Base-by-base conservation (phyloP, 1,140 invertebrate species). In the Chlorops oryzae region DNA sequence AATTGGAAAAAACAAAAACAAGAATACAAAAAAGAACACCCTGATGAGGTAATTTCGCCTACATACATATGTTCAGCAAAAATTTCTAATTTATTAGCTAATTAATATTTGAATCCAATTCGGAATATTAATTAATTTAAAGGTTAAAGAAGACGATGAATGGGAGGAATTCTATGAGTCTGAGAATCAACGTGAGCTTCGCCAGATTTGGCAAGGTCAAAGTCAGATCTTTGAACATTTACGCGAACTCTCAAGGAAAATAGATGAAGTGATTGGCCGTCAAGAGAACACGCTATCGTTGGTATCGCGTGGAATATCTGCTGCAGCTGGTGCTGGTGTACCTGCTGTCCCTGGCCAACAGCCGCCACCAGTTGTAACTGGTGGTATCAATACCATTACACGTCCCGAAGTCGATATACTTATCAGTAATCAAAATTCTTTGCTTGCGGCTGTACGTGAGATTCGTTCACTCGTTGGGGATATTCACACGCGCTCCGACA, bases 151-250 rank as follows among this genome's bases (percentile, higher is more conserved):
- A 56, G 81, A 82, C 59, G 82, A 83, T 56, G 86, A 90, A 48
- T 79, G 84, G 53, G 88, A 91, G 17, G 89, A 92, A 59, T 92
- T 88, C 84, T 96, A 86, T 75, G 92, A 97, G 75, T 83, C 82
- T 18, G 90, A 94, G 62, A 88, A 84, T 52, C 88, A 94, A 72
- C 75, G 92, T 51, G 93, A 97, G 74, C 71, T 96, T 50, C 75
- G 88, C 20, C 92, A 96, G 77, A 96, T 98, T 55, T 96, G 93
- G 76, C 80, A 88, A 57, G 91, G 90, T 1, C 90, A 96, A 64
- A 86, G 83, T 49, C 83, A 89, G 63, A 92, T 96, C 39, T 87
- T 86, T 60, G 86, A 91, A 21, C 76, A 81, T 0, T 69, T 94
- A 12, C 78, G 81, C 44, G 83, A 87, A 18, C 63, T 96, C 5